Evolutionary conservation across 2,797 vertebrate genomes (phyloP), one percentile per base, ranked within the genome.

Genomic region (Benthosema pterotum): DNA sequence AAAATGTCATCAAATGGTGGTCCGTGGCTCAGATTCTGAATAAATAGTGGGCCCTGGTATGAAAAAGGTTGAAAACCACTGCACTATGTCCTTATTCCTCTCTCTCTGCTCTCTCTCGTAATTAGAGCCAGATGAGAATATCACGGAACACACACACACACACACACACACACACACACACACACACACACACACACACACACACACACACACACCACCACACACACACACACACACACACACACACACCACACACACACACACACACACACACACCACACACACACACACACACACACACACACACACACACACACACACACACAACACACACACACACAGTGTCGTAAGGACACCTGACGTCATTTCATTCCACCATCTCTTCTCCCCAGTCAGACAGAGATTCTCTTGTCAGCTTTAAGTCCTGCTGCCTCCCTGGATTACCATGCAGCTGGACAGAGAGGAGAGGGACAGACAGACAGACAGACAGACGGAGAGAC

Each of bases 301-400:
- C 13, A 56, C 43, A 48, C 45, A 22, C 59, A 61, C 22, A 55
- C 18, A 25, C 43, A 15, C 46, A 43, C 54, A 32, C 17, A 52
- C 25, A 50, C 45, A 57, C 28, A 50, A n/a, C 63, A 74, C 4
- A 72, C 1, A 56, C 13, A 56, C 43, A 48, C 45, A 22, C 59
- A 61, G n/a, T n/a, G n/a, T 22, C 19, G 19, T 22, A 4, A 2
- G 57, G 72, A 85, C 83, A 82, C 69, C 87, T 89, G 88, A 91
- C 77, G 77, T 91, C 79, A 92, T 87, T 73, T 56, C 77, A 88
- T 89, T 89, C 84, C 84, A 77, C 78, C 83, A 83, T 92, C 87
- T 92, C 87, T 85, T 91, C 86, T 84, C 75, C 85, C 9, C 47
- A 71, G 47, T 57, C 65, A 56, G 58, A 18, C n/a, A n/a, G 17